Conservation (phyloP, 2,797 vertebrate species). For the Rhynchotus rufescens region DNA sequence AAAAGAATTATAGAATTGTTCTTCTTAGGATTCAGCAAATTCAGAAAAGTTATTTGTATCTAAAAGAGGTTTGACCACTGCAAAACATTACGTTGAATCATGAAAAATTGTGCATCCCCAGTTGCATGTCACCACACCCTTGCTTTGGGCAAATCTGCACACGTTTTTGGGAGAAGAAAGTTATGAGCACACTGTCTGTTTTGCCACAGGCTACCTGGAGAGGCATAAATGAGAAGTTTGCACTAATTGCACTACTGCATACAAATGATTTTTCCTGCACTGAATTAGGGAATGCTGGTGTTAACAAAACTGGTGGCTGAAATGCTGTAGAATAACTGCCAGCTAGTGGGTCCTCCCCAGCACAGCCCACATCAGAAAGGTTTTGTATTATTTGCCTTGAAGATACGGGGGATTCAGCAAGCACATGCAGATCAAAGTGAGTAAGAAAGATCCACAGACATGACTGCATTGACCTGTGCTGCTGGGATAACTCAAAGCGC, state of each 20-base stretch:
- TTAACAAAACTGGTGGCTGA: not conserved
- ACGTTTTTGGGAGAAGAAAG: not conserved
- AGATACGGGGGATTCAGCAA: not conserved
- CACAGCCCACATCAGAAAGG: rapidly evolving
- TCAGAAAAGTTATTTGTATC: not conserved
- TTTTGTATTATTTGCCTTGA: not conserved
- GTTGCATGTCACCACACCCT: not conserved
- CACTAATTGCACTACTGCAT: not conserved
- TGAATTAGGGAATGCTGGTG: not conserved
- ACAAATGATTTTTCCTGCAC: not conserved
- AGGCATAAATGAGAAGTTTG: not conserved
- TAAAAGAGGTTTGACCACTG: not conserved
- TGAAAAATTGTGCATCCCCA: not conserved
- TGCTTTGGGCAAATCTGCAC: not conserved
- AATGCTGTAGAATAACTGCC: slow-evolving; percentile 6
- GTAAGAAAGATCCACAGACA: not conserved
- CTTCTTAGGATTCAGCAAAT: not conserved
- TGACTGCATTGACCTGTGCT: not conserved
- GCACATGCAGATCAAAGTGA: not conserved
- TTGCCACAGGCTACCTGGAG: not conserved
- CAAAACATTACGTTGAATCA: not conserved
- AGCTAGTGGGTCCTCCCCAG: not conserved
- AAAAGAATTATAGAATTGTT: not conserved
- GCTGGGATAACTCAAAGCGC: not conserved
- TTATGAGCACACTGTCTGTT: not conserved